Conservation (phyloP, 2,888 invertebrate genomes). For the Piscicola geometra region DNA sequence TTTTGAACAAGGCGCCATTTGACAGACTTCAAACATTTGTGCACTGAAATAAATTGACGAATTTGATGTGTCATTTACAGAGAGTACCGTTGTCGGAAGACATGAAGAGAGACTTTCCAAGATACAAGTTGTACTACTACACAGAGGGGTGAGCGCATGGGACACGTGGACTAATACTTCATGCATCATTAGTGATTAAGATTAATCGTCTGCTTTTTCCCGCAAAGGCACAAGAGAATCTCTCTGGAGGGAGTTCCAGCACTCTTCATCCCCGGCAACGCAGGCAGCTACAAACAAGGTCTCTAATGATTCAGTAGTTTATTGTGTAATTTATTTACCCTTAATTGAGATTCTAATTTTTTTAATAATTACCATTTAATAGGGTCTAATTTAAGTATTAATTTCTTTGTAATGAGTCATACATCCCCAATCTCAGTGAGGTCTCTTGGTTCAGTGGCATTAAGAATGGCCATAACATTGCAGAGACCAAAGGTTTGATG, state of each 20-base stretch:
- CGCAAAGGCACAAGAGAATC: background rate
- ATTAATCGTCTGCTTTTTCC: too few species aligned
- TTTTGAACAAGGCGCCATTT: too few species aligned
- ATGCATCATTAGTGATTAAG: too few species aligned
- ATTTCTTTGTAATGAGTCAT: background rate
- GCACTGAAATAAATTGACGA: too few species aligned
- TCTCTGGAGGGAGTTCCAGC: slow-evolving; percentile 73
- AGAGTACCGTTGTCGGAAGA: slow-evolving; percentile 54
- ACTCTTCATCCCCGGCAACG: slow-evolving; percentile 91
- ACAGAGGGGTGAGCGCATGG: slow-evolving; percentile 77
- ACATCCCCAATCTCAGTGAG: slow-evolving; percentile 61
- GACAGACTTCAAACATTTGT: too few species aligned
- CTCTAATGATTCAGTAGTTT: background rate
- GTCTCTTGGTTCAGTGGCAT: slow-evolving; percentile 84
- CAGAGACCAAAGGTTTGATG: slow-evolving; percentile 67
- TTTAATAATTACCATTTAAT: background rate
- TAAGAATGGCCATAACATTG: slow-evolving; percentile 73
- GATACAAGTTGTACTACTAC: slow-evolving; percentile 81
- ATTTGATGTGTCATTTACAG: too few species aligned
- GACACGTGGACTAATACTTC: too few species aligned
- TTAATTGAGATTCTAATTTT: background rate
- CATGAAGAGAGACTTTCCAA: slow-evolving; percentile 63
- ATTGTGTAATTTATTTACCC: background rate
- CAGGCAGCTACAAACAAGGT: slow-evolving; percentile 85
- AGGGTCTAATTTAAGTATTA: too few species aligned